Percentiles rank a stretch among this genome's conserved stretches.
Evolutionary conservation across 2,888 invertebrate species (phyloP).

Genomic region (Tridacna crocea): DNA sequence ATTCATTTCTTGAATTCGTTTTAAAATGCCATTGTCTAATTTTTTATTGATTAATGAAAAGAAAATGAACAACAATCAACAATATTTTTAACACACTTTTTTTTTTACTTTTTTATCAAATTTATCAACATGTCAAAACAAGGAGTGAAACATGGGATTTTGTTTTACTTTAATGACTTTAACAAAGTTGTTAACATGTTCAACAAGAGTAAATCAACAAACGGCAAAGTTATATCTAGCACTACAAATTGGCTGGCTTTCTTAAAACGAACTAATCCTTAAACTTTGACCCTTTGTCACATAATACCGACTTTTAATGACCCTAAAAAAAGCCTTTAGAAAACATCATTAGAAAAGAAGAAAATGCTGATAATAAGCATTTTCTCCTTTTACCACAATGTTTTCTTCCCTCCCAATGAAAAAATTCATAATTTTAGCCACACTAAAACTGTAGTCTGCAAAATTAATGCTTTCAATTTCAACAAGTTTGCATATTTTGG

Average conservation of each 20-base stretch:
- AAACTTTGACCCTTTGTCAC: too few species aligned
- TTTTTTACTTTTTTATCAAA: constrained; percentile 13
- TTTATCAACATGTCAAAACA: constrained; percentile 17
- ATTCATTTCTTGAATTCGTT: too few species aligned
- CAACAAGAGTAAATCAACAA: constrained; percentile 44
- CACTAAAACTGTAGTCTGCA: too few species aligned
- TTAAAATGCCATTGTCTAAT: neutral
- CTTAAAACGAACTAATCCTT: neutral
- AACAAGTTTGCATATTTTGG: too few species aligned
- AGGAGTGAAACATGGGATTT: constrained; percentile 21
- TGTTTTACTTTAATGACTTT: constrained; percentile 16
- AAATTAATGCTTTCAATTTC: too few species aligned
- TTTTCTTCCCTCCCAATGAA: too few species aligned
- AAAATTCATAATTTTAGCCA: too few species aligned
- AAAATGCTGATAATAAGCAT: too few species aligned
- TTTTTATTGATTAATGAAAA: neutral
- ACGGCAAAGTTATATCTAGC: constrained; percentile 15
- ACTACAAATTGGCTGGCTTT: constrained; percentile 4
- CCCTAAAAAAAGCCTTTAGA: too few species aligned
- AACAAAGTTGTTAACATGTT: constrained; percentile 9
- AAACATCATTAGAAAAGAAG: too few species aligned
- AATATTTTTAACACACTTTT: neutral
- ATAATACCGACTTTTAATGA: too few species aligned
- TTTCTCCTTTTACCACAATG: too few species aligned
- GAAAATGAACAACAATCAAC: constrained; percentile 23